Evolutionary conservation across 2,113 vertebrate species (phyloP).

Genomic region (Polypterus senegalus): DNA sequence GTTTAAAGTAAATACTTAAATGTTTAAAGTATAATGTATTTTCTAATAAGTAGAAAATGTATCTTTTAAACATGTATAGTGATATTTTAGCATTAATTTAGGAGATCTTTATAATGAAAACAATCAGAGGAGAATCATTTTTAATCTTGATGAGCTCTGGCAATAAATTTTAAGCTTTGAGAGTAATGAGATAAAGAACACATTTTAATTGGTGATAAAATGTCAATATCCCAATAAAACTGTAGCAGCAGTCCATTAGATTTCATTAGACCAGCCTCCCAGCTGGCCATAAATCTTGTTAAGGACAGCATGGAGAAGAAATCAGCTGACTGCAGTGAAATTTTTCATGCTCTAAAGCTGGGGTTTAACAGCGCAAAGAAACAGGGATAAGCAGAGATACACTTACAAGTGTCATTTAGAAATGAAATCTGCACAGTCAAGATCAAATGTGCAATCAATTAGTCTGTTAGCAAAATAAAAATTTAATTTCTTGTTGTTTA

Average conservation of each 20-base stretch:
- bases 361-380: too few relatives aligned
- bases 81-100: neutral
- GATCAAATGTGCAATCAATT: too few relatives aligned
- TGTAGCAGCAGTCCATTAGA: constrained; percentile 28
- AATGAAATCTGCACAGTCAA: too few relatives aligned
- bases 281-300: constrained; percentile 36
- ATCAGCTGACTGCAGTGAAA: constrained; percentile 30
- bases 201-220: constrained; percentile 35
- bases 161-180: constrained; percentile 29
- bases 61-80: neutral
- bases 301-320: constrained; percentile 25
- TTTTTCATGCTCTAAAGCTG: constrained; percentile 2
- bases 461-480: too few relatives aligned
- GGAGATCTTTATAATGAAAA: constrained; percentile 1
- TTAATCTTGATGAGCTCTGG: constrained; percentile 22
- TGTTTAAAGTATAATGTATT: too few relatives aligned
- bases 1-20: too few relatives aligned
- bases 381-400: too few relatives aligned
- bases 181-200: constrained; percentile 26
- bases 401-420: too few relatives aligned
- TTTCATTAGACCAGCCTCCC: constrained; percentile 35
- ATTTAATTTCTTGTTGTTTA: too few relatives aligned
- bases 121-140: constrained; percentile 14
- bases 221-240: constrained; percentile 37
- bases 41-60: too few relatives aligned